Conservation (phyloP, 2,797 vertebrate species). For the Glossophaga mutica region DNA sequence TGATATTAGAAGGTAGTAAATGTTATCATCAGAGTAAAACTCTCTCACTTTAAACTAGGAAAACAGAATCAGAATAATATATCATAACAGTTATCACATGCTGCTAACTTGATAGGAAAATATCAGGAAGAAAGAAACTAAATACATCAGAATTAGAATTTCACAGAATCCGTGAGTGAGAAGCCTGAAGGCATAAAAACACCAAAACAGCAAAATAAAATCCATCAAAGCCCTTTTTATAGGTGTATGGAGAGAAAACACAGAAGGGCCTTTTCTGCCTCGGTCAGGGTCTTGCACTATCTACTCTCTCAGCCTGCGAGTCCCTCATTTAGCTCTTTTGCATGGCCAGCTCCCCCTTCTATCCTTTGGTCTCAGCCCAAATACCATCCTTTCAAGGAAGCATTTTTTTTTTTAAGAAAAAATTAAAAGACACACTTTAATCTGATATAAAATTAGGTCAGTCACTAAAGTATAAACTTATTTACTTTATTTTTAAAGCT, state of each 20-base stretch:
- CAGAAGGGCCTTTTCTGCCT: background rate
- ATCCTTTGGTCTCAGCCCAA: background rate
- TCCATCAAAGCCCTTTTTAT: background rate
- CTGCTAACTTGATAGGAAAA: background rate
- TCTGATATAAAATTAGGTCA: background rate
- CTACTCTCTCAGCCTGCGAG: background rate
- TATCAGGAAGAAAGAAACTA: background rate
- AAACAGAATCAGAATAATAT: constrained; percentile 10
- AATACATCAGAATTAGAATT: background rate
- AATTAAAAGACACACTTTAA: background rate
- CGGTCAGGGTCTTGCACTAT: background rate
- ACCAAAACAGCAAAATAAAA: background rate
- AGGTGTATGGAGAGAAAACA: background rate
- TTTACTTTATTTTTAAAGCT: background rate
- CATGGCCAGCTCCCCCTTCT: background rate
- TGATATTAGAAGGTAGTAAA: background rate
- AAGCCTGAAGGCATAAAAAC: background rate
- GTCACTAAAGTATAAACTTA: background rate
- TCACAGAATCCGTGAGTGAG: background rate
- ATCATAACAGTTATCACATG: background rate
- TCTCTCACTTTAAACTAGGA: background rate
- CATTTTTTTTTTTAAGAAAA: background rate
- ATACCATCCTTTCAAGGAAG: background rate
- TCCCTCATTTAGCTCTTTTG: background rate
- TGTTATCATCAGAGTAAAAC: background rate